Evolutionary conservation across 1,140 invertebrate genomes (phyloP).

Genomic region (Cotesia typhae): DNA sequence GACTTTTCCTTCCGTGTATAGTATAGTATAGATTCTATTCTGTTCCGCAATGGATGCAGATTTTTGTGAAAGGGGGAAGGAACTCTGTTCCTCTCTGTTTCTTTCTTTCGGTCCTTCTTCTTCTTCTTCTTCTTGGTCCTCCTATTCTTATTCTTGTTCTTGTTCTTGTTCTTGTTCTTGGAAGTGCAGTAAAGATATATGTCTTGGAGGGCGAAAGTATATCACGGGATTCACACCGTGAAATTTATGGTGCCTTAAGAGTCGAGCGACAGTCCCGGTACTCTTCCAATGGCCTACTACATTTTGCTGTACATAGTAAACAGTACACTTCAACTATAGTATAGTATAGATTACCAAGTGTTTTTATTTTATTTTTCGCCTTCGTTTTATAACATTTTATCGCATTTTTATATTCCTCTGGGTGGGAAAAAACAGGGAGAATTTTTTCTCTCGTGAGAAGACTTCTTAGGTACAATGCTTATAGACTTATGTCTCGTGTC

Average conservation of each 20-base stretch:
- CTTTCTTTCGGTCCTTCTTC: too few relatives aligned
- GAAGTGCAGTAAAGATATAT: constrained; percentile 34
- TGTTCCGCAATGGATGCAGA: constrained; percentile 19
- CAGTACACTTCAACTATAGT: constrained; percentile 1
- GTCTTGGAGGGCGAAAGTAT: constrained; percentile 30
- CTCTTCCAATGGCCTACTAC: too few relatives aligned
- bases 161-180: background rate
- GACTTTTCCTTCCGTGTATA: background rate
- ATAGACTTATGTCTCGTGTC: too few relatives aligned
- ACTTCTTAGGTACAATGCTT: too few relatives aligned
- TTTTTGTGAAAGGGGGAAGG: background rate
- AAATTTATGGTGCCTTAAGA: constrained; percentile 44
- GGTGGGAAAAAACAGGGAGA: constrained; percentile 26
- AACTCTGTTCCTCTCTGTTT: too few relatives aligned
- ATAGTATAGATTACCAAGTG: constrained; percentile 43
- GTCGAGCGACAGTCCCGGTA: constrained; percentile 14
- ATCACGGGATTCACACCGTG: constrained; percentile 45
- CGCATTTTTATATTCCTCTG: too few relatives aligned
- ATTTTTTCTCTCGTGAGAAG: too few relatives aligned
- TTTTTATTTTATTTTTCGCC: constrained; percentile 5
- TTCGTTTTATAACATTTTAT: too few relatives aligned
- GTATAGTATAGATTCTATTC: background rate
- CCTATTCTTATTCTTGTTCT: background rate
- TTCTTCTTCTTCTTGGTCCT: background rate
- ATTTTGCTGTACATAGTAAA: constrained; percentile 21